Evolutionary conservation across 2,888 invertebrate species (phyloP), one percentile per base, ranked within the genome.

Genomic region (Gastracanthus pulcherrimus): DNA sequence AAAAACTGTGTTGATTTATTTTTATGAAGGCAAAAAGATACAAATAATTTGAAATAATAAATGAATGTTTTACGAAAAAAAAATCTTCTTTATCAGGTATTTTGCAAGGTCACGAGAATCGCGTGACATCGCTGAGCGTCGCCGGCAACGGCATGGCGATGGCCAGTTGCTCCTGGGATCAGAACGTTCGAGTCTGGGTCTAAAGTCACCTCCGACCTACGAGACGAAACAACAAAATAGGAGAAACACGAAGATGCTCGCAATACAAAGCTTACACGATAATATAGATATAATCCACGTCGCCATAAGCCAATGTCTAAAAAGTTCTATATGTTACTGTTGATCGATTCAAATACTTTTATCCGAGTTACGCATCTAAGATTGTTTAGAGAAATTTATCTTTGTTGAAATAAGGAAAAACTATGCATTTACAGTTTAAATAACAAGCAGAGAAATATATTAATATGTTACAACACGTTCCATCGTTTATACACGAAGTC

Each of bases 151-250:
- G 98, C 41, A 95, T 98, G 92, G 97, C 97, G 5, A 89, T 98
- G 85, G 95, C 96, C n/a, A 96, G 96, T 83, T 97, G 96, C 91
- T 98, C 98, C 86, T 98, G 98, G 98, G 98, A 98, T 92, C 95
- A 96, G 88, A 93, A 95, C 87, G 97, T 97, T 80, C 93, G 96
- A 87, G 94, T 98, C 84, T 98, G 98, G 98, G 97, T 97, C 83
- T 97, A 93, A 93, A 3, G 55, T 38, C 0, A 23, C 9, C 29
- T 3, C 7, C 4, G 3, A 51, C 9, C 3, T 55, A 36, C 7
- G 34, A 19, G n/a, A 6, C n/a, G 19, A 36, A 62, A 36, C 19
- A 19, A 11, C 62, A 19, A 19, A 9, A 19, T 38, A 7, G 38
- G 60, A 26, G 16, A 3, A 7, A 23, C 45, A 60, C 16, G 11